These are phyloP conservation scores for Hemiprocne comata DNA, from an alignment of 2,113 vertebrate genomes.

Conservation along the genomic window DNA sequence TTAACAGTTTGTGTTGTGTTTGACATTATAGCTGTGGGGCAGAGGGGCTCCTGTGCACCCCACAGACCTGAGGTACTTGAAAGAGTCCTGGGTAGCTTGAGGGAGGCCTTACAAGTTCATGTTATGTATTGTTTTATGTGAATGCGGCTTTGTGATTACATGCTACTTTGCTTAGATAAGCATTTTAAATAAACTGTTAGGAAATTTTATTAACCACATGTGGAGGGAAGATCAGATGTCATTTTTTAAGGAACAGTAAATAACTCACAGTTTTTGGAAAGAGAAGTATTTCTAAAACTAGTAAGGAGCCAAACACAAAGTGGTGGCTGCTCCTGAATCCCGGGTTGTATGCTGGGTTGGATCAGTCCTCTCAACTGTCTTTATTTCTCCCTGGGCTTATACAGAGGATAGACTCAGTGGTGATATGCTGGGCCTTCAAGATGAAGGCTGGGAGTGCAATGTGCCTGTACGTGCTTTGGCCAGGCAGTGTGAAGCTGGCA, in stretches of 20 bases:
- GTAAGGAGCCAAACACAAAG: not conserved
- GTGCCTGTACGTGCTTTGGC: not conserved
- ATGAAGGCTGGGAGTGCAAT: not conserved
- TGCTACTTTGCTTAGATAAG: not conserved
- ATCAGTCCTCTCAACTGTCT: not conserved
- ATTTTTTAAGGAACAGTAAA: not conserved
- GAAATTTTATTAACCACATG: not conserved
- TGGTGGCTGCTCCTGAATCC: not conserved
- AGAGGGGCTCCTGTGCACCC: not conserved
- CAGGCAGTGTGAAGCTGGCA: not conserved
- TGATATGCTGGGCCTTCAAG: not conserved
- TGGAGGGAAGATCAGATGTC: not conserved
- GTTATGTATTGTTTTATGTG: not conserved
- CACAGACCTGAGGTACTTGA: not conserved
- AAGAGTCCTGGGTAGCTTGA: not conserved
- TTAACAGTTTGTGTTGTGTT: not conserved
- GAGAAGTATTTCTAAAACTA: not conserved
- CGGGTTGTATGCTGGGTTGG: not conserved
- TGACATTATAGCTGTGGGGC: not conserved
- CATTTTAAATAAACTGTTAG: not conserved
- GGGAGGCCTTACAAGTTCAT: not conserved
- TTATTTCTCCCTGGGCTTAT: not conserved
- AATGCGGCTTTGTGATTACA: not conserved
- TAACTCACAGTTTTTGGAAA: not conserved
- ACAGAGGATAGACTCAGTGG: not conserved